These are phyloP conservation scores for Xiphorhynchus erythropygius DNA, from an alignment of 2,797 vertebrate genomes.

Conservation along the genomic window DNA sequence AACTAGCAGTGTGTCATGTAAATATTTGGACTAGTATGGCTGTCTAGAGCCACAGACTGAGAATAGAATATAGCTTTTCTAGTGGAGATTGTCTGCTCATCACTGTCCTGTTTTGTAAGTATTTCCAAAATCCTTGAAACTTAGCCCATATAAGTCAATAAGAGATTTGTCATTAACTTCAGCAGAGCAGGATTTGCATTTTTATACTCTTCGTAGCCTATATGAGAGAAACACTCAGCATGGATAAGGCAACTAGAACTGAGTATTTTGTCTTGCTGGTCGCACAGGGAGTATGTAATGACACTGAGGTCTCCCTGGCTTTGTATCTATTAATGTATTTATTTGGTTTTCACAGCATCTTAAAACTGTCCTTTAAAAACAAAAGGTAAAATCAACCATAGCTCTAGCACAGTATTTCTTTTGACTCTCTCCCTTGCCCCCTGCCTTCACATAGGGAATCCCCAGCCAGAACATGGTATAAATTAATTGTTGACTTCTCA, in stretches of 20 bases:
- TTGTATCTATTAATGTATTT: background rate
- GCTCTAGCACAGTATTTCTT: background rate
- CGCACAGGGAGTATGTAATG: background rate
- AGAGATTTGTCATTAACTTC: slow-evolving; percentile 28
- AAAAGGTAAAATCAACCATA: background rate
- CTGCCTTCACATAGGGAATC: background rate
- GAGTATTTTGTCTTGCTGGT: background rate
- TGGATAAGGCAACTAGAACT: background rate
- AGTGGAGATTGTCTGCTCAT: background rate
- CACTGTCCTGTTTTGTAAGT: background rate
- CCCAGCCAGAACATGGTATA: background rate
- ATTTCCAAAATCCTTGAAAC: slow-evolving; percentile 26
- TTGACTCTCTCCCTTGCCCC: background rate
- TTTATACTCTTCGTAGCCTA: background rate
- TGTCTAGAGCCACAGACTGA: background rate
- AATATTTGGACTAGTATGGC: background rate
- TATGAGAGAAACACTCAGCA: background rate
- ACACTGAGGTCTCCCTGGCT: background rate
- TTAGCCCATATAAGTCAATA: background rate
- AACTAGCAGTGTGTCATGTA: background rate
- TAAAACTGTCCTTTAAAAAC: background rate
- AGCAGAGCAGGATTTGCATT: background rate
- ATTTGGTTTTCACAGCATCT: background rate
- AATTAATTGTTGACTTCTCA: background rate
- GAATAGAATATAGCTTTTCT: background rate